These are phyloP conservation scores for Andrena hattorfiana DNA, from an alignment of 2,888 invertebrate genomes.

Conservation along the genomic window DNA sequence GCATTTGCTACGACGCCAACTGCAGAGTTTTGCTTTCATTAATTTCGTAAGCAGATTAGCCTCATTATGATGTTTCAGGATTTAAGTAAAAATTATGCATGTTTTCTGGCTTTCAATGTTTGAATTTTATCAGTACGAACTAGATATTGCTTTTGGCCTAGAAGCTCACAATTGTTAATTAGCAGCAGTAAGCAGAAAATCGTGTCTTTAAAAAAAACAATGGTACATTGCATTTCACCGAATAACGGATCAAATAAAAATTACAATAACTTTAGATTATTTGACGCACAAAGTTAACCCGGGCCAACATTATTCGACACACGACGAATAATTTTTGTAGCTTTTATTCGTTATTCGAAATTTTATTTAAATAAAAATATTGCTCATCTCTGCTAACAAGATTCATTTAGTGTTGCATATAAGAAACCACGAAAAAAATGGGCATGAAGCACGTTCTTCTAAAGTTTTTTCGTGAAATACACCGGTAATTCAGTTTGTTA, in stretches of 20 bases:
- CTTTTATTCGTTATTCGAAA: too few relatives aligned
- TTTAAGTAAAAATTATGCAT: background rate
- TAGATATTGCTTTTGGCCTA: background rate
- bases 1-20: too few relatives aligned
- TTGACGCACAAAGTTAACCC: too few relatives aligned
- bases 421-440: background rate
- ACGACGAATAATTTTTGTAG: too few relatives aligned
- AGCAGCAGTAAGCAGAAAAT: background rate
- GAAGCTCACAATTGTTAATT: background rate
- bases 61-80: background rate
- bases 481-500: too few relatives aligned
- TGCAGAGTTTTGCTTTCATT: background rate
- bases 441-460: too few relatives aligned
- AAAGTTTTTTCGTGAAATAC: too few relatives aligned
- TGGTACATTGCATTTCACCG: background rate
- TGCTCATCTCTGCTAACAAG: too few relatives aligned
- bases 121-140: background rate
- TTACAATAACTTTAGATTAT: too few relatives aligned
- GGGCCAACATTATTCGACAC: too few relatives aligned
- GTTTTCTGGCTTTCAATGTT: background rate
- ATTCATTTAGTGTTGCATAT: background rate
- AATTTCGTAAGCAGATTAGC: slow-evolving; percentile 4
- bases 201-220: background rate
- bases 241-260: background rate
- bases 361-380: too few relatives aligned